Base-by-base conservation (phyloP, 1,140 invertebrate species). In the Condylostylus longicornis region DNA sequence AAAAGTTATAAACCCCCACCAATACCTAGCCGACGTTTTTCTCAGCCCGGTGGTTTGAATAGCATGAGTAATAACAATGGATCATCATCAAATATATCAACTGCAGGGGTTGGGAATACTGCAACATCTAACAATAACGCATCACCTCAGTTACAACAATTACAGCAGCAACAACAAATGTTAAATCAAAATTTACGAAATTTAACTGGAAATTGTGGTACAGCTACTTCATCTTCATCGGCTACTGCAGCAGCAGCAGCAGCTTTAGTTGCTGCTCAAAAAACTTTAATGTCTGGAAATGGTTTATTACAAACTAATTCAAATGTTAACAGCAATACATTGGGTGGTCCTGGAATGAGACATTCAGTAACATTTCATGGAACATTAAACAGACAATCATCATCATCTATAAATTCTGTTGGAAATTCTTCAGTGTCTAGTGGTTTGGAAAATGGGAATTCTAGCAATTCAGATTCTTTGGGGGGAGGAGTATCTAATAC, bases 361-460 rank as follows among this genome's bases (percentile, higher is more conserved):
- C 58, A 61, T 30, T 61, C 58, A 8, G 41, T 54, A 2, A 60
- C 53, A 34, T 61, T 55, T 29, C 58, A 60, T 18, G 48, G 52
- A n/a, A n/a, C 37, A 32, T 8, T 38, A 12, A 38, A 38, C 27
- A 14, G 36, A 13, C 36, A 38, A 12, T 10, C 36, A 17, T n/a
- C 28, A 13, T 31, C 29, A 13, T 10, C 7, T 31, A 8, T 13
- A 6, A 31, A 7, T 6, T 17, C 29, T 6, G 29, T 13, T 17
- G 29, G 15, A 37, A 18, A 37, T 37, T 23, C n/a, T n/a, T n/a
- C n/a, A n/a, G n/a, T n/a, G n/a, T n/a, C n/a, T n/a, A n/a, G n/a
- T n/a, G n/a, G n/a, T n/a, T n/a, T 12, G 18, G 18, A 30, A 13
- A 18, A 23, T 18, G 25, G 35, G 20, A 29, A 25, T 13, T n/a